phyloP scores from a whole-genome alignment of 2,113 vertebrate species.

The Fregetta grallaria region DNA sequence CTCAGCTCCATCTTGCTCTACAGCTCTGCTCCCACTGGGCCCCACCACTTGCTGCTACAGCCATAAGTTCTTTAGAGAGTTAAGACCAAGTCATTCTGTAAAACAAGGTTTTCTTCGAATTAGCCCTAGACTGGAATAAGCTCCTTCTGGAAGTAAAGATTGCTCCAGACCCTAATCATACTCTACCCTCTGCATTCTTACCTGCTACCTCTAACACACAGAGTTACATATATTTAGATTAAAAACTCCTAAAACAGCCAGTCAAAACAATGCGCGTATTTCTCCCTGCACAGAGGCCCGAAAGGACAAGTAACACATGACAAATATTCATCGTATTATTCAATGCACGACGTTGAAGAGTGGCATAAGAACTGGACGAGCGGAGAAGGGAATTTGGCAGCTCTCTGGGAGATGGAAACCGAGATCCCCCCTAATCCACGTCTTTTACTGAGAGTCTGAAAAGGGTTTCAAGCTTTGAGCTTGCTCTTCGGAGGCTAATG shows the following conservation, averaged over 20 bases:
- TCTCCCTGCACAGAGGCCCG: neutral
- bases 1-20: neutral
- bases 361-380: neutral
- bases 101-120: neutral
- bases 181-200: rapidly evolving
- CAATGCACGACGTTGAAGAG: neutral
- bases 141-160: neutral
- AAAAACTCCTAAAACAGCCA: neutral
- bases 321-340: neutral
- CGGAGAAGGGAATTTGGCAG: neutral
- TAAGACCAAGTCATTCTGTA: neutral
- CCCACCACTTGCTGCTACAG: neutral
- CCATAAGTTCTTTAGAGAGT: neutral
- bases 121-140: neutral
- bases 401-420: neutral
- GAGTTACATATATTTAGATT: neutral
- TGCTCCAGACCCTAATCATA: neutral
- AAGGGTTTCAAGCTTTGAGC: slow-evolving; percentile 22
- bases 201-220: neutral
- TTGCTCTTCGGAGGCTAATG: neutral
- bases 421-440: slow-evolving; percentile 9
- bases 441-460: neutral
- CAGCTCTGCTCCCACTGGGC: neutral
- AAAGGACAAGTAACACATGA: neutral
- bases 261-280: neutral